phyloP scores from a whole-genome alignment of 2,888 invertebrate species.

The Stenchaetothrips biformis region DNA sequence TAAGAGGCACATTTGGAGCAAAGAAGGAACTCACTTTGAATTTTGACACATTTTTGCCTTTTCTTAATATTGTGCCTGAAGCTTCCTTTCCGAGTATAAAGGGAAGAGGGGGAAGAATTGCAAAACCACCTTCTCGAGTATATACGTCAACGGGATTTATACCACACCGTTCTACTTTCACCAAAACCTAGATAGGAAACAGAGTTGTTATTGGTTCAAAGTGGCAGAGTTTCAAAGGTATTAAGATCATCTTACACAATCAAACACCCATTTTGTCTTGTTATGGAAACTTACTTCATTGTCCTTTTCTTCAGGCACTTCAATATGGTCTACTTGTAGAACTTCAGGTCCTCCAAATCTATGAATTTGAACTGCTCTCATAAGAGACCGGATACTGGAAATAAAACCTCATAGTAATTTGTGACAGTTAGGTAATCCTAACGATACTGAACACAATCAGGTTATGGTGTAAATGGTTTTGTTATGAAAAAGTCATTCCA shows the following conservation, averaged over 20 bases:
- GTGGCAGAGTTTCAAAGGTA: neutral
- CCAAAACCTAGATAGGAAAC: conserved; percentile 40
- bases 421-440: neutral
- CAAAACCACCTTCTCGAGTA: conserved; percentile 49
- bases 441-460: neutral
- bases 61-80: conserved; percentile 49
- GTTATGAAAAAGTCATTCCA: neutral
- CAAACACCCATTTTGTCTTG: neutral
- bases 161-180: conserved; percentile 49
- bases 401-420: no score
- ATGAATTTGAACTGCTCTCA: conserved; percentile 44
- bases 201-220: neutral
- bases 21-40: conserved; percentile 44
- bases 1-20: neutral
- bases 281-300: conserved; percentile 26
- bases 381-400: conserved; percentile 30
- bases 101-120: conserved; percentile 47
- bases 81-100: conserved; percentile 52
- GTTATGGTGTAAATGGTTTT: neutral
- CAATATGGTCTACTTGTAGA: conserved; percentile 41
- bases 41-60: conserved; percentile 45
- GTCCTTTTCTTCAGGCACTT: conserved; percentile 20
- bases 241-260: neutral
- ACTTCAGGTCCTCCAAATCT: conserved; percentile 48
- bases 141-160: conserved; percentile 58